Evolutionary conservation across 2,797 vertebrate species (phyloP), one percentile per base, ranked within the genome.

Genomic region (Tokudaia tokunoshimensis): DNA sequence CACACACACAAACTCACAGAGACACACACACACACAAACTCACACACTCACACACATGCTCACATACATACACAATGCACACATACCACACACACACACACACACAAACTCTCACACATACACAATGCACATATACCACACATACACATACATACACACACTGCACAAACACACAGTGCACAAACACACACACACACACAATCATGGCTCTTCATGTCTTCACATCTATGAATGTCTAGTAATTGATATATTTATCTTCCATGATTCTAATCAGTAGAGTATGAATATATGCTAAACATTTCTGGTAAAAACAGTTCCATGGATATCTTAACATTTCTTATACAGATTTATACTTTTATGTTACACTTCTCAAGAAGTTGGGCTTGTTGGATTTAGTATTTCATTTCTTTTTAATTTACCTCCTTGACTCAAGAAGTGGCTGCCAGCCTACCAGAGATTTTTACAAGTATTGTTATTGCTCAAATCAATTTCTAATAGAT

Each of bases 351-450:
- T 88, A 85, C 76, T 88, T 95, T 74, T 85, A 74, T 85, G 74
- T 55, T 88, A 72, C 65, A 17, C 1, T 34, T n/a, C 41, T 59
- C 84, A 2, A 19, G 29, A 89, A 75, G 15, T 75, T 92, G 26
- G 67, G 65, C 75, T 96, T 87, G 12, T 37, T 82, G 91, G 88
- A 74, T 82, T 70, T 70, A 84, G 52, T 91, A 14, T 82, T 75
- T 59, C 37, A 29, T 79, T 59, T 90, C 83, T 84, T 93, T 52
- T 72, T 88, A 78, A 81, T 20, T 76, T 83, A 67, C 19, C 6
- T 84, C 96, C 57, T 86, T 92, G 24, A 87, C 47, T 95, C 20
- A 89, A 89, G 24, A 94, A 88, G 63, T 91, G 55, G 22, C 41
- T 57, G 88, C 65, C 50, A 2, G 14, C 78, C 52, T 87, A 67